phyloP scores from a whole-genome alignment of 2,888 invertebrate species.

The Pasiphila rectangulata region DNA sequence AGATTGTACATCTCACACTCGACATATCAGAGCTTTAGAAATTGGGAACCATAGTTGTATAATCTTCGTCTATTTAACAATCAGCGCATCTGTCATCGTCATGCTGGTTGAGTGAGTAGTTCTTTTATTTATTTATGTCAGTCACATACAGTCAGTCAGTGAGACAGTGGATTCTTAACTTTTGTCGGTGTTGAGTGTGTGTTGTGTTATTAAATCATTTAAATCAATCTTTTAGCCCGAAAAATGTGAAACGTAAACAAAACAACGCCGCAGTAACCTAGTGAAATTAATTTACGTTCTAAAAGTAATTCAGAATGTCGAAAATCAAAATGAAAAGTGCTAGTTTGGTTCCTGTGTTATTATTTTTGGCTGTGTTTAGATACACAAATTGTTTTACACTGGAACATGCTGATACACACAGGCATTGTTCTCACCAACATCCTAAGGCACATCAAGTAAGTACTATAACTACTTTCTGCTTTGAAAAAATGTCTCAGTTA shows the following conservation, averaged over 20 bases:
- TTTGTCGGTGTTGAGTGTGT: too few species aligned
- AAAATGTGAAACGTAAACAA: slow-evolving; percentile 6
- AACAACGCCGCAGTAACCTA: not conserved
- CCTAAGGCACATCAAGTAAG: slow-evolving; percentile 85
- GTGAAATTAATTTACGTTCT: not conserved
- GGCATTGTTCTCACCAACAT: slow-evolving; percentile 83
- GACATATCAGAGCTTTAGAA: too few species aligned
- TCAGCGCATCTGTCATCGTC: too few species aligned
- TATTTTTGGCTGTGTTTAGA: not conserved
- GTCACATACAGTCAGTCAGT: not conserved
- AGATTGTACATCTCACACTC: too few species aligned
- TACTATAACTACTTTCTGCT: slow-evolving; percentile 23
- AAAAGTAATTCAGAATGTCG: not conserved
- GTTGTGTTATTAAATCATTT: not conserved
- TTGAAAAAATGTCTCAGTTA: too few species aligned
- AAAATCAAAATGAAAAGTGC: slow-evolving; percentile 1
- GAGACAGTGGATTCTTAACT: not conserved
- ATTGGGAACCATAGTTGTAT: too few species aligned
- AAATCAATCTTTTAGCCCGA: not conserved
- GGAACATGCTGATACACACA: slow-evolving; percentile 50
- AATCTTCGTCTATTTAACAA: too few species aligned
- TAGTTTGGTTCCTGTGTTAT: not conserved
- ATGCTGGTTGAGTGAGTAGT: too few species aligned
- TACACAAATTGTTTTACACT: not conserved
- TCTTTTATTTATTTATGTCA: not conserved